Evolutionary conservation across 2,113 vertebrate species (phyloP).

Genomic region (Lophotis ruficrista): DNA sequence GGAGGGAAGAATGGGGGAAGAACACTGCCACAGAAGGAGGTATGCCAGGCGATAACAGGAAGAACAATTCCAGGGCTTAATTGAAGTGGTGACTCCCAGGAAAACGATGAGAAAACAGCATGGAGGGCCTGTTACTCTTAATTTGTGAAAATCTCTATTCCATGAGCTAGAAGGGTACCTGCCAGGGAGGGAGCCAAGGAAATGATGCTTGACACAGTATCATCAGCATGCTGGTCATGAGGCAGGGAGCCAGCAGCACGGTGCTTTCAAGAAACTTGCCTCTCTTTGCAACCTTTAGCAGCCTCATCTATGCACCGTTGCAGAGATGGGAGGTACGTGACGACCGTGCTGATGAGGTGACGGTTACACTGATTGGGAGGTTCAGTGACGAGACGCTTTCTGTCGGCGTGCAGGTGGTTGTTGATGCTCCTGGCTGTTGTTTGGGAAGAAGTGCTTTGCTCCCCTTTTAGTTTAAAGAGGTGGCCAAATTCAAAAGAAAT

Average conservation of each 20-base stretch:
- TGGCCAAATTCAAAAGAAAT: neutral
- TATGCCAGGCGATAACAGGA: neutral
- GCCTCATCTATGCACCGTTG: neutral
- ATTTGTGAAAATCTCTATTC: neutral
- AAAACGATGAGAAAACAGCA: fast-evolving
- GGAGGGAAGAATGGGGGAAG: neutral
- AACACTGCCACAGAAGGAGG: neutral
- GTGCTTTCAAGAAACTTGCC: slow-evolving; percentile 2
- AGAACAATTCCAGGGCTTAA: neutral
- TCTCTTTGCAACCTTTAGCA: slow-evolving; percentile 15
- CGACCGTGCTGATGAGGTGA: neutral
- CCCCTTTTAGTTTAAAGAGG: neutral
- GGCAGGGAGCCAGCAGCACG: slow-evolving; percentile 15
- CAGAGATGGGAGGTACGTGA: neutral
- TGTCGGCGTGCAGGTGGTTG: neutral
- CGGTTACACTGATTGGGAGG: neutral
- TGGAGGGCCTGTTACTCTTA: neutral
- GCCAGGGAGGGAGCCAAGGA: neutral
- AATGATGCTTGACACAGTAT: neutral
- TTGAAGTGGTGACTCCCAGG: neutral
- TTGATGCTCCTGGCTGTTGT: neutral
- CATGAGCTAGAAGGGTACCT: neutral
- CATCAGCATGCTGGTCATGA: slow-evolving; percentile 39
- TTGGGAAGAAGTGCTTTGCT: neutral
- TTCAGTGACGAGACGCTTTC: neutral